A percentile compares a stretch with the other conserved stretches of the same genome.
phyloP scores from a whole-genome alignment of 2,888 invertebrate genomes.

The Athalia cordata region DNA sequence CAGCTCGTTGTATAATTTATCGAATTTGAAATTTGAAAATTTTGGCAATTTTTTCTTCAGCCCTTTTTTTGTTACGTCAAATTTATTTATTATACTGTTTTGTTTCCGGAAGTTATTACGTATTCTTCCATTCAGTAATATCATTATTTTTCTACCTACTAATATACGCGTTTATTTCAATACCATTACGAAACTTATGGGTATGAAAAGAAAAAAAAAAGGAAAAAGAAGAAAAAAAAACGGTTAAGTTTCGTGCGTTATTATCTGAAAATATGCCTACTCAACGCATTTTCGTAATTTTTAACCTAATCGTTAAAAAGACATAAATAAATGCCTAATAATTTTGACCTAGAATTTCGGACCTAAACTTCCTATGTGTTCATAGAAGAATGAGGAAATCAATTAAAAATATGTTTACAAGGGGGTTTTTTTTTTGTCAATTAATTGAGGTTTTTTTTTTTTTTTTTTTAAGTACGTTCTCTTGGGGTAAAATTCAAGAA shows the following conservation, averaged over 20 bases:
- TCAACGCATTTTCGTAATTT: neutral
- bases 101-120: neutral
- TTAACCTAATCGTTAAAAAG: neutral
- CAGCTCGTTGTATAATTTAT: too few species aligned
- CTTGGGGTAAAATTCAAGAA: neutral
- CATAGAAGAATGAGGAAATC: neutral
- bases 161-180: too few species aligned
- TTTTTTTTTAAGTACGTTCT: neutral
- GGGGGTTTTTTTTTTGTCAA: too few species aligned
- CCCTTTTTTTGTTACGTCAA: neutral
- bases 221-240: too few species aligned
- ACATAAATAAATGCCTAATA: neutral
- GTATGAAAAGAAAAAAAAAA: too few species aligned
- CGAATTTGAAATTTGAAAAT: too few species aligned
- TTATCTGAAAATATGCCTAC: too few species aligned
- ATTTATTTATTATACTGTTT: neutral
- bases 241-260: too few species aligned
- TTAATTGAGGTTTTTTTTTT: neutral
- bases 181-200: too few species aligned
- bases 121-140: slow-evolving; percentile 1
- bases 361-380: slow-evolving; percentile 17
- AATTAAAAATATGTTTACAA: neutral
- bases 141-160: neutral
- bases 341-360: neutral
- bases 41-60: neutral